phyloP scores from a whole-genome alignment of 30 jellyfish, hydroid and myxozoan genomes.

The Phacellophora camtschatica region DNA sequence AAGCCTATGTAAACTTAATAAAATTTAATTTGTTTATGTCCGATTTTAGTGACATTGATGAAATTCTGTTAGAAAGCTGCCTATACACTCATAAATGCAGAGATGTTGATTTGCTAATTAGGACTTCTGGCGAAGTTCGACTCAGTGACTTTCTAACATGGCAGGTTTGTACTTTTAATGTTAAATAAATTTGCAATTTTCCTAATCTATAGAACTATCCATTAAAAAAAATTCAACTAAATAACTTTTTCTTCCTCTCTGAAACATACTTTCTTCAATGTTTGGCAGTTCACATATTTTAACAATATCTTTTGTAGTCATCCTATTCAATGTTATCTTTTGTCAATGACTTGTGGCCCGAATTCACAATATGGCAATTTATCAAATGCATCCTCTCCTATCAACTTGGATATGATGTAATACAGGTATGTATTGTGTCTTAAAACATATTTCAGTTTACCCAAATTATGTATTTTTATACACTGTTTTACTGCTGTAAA shows the following conservation, averaged over 20 bases:
- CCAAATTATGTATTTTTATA: too few relatives aligned
- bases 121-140: constrained; percentile 99
- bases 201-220: too few relatives aligned
- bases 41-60: constrained; percentile 74
- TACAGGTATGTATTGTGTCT: constrained; percentile 38
- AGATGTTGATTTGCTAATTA: constrained; percentile 85
- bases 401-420: constrained; percentile 63
- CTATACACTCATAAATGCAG: constrained; percentile 71
- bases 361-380: constrained; percentile 82
- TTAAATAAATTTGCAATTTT: too few relatives aligned
- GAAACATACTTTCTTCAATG: too few relatives aligned
- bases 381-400: constrained; percentile 56
- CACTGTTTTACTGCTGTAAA: too few relatives aligned
- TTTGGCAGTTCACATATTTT: too few relatives aligned
- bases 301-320: too few relatives aligned
- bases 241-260: too few relatives aligned
- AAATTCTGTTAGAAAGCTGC: constrained; percentile 69
- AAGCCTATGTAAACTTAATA: too few relatives aligned
- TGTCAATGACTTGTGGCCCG: constrained; percentile 90
- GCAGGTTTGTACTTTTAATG: constrained; percentile 95
- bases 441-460: not conserved
- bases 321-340: constrained; percentile 79
- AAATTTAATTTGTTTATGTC: too few relatives aligned
- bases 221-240: too few relatives aligned
- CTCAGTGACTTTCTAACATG: constrained; percentile 93